These are phyloP conservation scores for Antedon mediterranea DNA, from an alignment of 53 echinoderm and acorn worm species.

Conservation along the genomic window DNA sequence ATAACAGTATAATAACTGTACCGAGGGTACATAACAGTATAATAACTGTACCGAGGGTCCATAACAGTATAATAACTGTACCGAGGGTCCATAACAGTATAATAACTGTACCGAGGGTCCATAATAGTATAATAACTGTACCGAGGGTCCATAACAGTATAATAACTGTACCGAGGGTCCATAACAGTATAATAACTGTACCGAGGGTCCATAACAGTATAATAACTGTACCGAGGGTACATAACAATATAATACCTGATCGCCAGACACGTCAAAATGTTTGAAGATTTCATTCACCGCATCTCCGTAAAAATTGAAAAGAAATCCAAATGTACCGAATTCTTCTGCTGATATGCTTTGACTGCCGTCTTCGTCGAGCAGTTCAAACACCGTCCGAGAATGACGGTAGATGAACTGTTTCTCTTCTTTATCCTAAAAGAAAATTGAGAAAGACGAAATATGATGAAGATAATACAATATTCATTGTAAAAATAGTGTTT, in stretches of 20 bases:
- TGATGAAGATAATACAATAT: no score
- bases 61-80: neutral
- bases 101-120: neutral
- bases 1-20: no score
- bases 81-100: neutral
- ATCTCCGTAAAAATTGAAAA: constrained; percentile 93
- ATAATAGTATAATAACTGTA: neutral
- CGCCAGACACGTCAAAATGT: constrained; percentile 93
- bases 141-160: neutral
- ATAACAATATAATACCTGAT: constrained; percentile 89
- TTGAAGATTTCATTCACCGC: constrained; percentile 88
- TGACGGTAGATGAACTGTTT: constrained; percentile 98
- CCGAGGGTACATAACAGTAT: no score
- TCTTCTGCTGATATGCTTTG: constrained; percentile 94
- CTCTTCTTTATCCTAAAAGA: constrained; percentile 75
- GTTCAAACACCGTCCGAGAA: constrained; percentile 89
- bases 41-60: no score
- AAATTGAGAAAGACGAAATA: neutral
- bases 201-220: no score
- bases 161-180: neutral
- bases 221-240: no score
- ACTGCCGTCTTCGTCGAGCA: constrained; percentile 85
- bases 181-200: neutral
- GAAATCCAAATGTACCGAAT: constrained; percentile 84
- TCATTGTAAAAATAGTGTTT: no score